Base-by-base conservation (phyloP, 1,140 invertebrate species). In the Micrasema longulum region DNA sequence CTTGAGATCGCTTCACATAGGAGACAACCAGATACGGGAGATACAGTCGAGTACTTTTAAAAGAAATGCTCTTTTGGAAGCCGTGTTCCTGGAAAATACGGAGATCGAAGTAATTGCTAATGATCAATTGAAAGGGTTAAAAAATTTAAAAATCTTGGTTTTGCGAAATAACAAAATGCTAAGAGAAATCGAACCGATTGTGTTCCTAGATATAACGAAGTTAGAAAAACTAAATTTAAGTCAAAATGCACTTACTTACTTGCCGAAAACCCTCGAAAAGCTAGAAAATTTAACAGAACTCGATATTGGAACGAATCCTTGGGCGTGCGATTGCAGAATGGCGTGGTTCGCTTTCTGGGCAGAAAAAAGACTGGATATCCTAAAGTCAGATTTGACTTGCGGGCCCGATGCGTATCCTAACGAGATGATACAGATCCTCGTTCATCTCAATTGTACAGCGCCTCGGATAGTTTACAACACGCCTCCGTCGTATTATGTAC, bases 301-400 rank as follows among this genome's bases (percentile, higher is more conserved):
- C 11, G 87, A 89, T 48, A 86, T 97, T 23, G 81, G 88, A 12
- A 88, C 90, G 26, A 97, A 97, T 80, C 89, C 89, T 1, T 94
- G 94, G 88, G 87, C 89, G 4, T 98, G 96, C 85, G 93, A 96
- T 79, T 97, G 96, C 79, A 87, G 91, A n/a, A 91, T 95, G 87
- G 90, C 90, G 52, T 97, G 95, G 95, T 90, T 97, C 64, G 85
- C 88, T 0, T 79, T 85, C 11, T 94, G 92, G 91, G 83, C 88
- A 10, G 85, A 89, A 26, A 77, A 77, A 43, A 77, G 80, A 20
- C 12, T 5, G 50, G 20, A 41, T 1, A 82, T 88, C 35, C 82
- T 87, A 2, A 83, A 87, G 69, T 87, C 87, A 5, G 87, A 88
- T 10, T 77, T 92, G 14, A 89, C 85, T 35, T 93, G 91, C 75